Evolutionary conservation across 2,797 vertebrate species (phyloP).

Genomic region (Molossus molossus): DNA sequence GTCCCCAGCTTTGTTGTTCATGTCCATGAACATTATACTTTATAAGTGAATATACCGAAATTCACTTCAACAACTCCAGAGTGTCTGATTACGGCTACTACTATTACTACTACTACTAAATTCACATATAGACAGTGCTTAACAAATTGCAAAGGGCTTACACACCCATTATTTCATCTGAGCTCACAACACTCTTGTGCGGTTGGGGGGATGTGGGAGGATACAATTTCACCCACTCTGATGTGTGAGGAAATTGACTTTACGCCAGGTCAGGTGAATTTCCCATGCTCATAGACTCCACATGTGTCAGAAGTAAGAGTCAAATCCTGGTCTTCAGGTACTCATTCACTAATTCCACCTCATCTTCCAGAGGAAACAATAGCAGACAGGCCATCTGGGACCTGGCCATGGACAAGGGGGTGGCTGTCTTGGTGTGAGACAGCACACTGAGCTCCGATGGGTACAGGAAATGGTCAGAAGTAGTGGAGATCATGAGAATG

Average conservation of each 20-base stretch:
- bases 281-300: background rate
- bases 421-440: background rate
- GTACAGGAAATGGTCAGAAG: background rate
- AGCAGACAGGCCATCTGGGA: background rate
- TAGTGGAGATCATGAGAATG: background rate
- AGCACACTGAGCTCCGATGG: background rate
- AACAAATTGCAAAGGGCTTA: background rate
- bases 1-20: too few relatives aligned
- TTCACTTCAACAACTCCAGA: background rate
- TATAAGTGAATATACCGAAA: conserved; percentile 24
- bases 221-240: background rate
- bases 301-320: background rate
- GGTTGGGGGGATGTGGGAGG: background rate
- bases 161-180: background rate
- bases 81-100: background rate
- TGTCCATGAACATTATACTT: background rate
- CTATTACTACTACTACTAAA: background rate
- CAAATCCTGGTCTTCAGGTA: background rate
- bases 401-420: rapidly evolving
- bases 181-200: background rate
- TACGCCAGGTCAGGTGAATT: conserved; percentile 23
- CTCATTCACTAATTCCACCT: background rate
- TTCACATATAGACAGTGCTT: background rate
- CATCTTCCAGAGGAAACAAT: background rate
- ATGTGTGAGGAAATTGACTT: conserved; percentile 45